These are phyloP conservation scores for Phoronis australis DNA, from an alignment of 2,888 invertebrate species.

Conservation along the genomic window DNA sequence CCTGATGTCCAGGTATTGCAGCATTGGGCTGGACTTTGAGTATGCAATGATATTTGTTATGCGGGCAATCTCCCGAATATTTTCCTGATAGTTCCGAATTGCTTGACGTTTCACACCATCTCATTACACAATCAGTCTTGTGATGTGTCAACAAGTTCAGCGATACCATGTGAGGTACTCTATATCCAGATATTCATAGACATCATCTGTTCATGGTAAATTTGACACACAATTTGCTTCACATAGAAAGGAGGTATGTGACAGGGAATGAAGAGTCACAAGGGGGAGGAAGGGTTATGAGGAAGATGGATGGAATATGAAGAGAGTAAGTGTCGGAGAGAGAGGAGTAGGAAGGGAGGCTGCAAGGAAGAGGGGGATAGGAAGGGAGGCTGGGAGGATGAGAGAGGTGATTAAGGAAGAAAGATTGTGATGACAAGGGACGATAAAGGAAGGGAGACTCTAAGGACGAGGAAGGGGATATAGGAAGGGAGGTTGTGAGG, in stretches of 20 bases:
- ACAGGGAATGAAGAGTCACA: background rate
- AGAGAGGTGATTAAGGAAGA: slow-evolving; percentile 1
- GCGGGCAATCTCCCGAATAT: too few species aligned
- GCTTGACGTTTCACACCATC: too few species aligned
- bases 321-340: slow-evolving; percentile 2
- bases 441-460: slow-evolving; percentile 2
- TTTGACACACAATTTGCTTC: too few species aligned
- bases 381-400: background rate
- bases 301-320: background rate
- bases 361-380: slow-evolving; percentile 3
- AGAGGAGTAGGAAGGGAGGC: slow-evolving; percentile 2
- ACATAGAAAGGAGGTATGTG: background rate
- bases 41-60: too few species aligned
- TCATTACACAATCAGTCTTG: too few species aligned
- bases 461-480: slow-evolving; percentile 3
- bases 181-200: too few species aligned
- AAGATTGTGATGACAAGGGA: background rate
- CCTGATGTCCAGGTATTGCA: too few species aligned
- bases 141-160: too few species aligned
- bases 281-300: background rate
- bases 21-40: too few species aligned
- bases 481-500: background rate
- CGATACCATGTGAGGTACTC: too few species aligned
- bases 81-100: too few species aligned
- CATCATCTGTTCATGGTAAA: too few species aligned